Evolutionary conservation across 2,888 invertebrate species (phyloP).

Genomic region (Ypsolopha sequella): DNA sequence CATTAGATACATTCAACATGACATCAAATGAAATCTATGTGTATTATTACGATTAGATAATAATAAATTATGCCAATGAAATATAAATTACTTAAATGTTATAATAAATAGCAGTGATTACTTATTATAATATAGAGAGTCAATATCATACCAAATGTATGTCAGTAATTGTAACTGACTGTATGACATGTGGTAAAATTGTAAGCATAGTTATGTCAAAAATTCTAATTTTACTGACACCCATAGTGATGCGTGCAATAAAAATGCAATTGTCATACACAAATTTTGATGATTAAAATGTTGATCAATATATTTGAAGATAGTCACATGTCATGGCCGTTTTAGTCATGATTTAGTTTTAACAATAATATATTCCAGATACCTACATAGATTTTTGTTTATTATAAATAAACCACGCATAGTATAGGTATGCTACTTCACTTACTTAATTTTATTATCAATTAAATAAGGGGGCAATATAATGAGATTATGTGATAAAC

Average conservation of each 20-base stretch:
- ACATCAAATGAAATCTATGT: conserved; percentile 67
- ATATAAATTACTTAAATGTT: conserved; percentile 66
- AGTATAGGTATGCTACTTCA: background rate
- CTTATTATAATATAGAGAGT: conserved; percentile 47
- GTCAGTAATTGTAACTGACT: background rate
- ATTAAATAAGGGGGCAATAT: background rate
- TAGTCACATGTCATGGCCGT: conserved; percentile 53
- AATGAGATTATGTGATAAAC: background rate
- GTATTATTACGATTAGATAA: conserved; percentile 55
- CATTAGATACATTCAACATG: conserved; percentile 48
- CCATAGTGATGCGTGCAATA: conserved; percentile 19
- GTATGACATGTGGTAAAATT: background rate
- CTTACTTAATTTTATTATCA: background rate
- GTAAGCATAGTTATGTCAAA: background rate
- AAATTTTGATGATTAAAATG: conserved; percentile 52
- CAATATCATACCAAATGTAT: conserved; percentile 28
- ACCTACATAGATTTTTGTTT: background rate
- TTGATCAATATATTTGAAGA: conserved; percentile 52
- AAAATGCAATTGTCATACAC: conserved; percentile 30
- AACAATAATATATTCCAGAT: background rate
- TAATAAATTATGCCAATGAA: conserved; percentile 63
- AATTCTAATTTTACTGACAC: conserved; percentile 21
- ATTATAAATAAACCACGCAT: background rate
- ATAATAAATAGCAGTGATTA: conserved; percentile 66
- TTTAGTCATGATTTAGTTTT: background rate